Evolutionary conservation across 2,888 invertebrate species (phyloP).

Genomic region (Scaptomyza caliginosa): DNA sequence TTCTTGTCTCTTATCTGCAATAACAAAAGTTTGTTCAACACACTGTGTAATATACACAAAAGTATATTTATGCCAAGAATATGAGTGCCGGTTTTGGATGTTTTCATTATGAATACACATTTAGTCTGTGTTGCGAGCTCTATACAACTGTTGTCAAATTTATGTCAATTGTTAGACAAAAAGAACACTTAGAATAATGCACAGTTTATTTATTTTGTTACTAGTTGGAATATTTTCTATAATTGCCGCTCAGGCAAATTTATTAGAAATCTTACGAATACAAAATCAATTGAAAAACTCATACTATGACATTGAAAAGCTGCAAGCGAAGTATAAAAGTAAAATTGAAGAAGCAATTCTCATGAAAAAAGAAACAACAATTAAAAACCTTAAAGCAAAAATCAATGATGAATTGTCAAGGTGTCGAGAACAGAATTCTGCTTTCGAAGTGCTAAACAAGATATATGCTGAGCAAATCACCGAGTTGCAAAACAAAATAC

Average conservation of each 20-base stretch:
- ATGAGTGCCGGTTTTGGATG: constrained; percentile 11
- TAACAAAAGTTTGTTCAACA: too few species aligned
- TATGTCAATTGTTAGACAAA: not conserved
- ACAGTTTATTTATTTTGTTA: constrained; percentile 4
- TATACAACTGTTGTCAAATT: constrained; percentile 31
- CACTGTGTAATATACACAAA: constrained; percentile 9
- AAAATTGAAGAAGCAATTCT: constrained; percentile 33
- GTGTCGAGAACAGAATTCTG: constrained; percentile 27
- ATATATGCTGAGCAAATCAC: constrained; percentile 36
- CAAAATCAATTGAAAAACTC: constrained; percentile 35
- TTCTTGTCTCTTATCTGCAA: constrained; percentile 31
- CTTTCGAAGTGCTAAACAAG: constrained; percentile 32
- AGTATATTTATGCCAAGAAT: constrained; percentile 4
- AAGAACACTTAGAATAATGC: constrained; percentile 20
- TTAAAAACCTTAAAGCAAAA: constrained; percentile 4
- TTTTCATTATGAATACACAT: constrained; percentile 8
- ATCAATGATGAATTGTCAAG: constrained; percentile 20
- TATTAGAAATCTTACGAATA: constrained; percentile 33
- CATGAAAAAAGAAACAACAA: constrained; percentile 10
- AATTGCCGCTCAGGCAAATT: constrained; percentile 1
- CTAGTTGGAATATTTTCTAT: constrained; percentile 1
- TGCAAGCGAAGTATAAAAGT: constrained; percentile 37
- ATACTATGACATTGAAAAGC: constrained; percentile 34
- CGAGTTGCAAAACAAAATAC: constrained; percentile 8
- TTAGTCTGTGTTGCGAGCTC: constrained; percentile 41